A percentile compares a stretch with the other conserved stretches of the same genome.
phyloP scores from a whole-genome alignment of 2,797 vertebrate genomes.

The Hydrophis major region DNA sequence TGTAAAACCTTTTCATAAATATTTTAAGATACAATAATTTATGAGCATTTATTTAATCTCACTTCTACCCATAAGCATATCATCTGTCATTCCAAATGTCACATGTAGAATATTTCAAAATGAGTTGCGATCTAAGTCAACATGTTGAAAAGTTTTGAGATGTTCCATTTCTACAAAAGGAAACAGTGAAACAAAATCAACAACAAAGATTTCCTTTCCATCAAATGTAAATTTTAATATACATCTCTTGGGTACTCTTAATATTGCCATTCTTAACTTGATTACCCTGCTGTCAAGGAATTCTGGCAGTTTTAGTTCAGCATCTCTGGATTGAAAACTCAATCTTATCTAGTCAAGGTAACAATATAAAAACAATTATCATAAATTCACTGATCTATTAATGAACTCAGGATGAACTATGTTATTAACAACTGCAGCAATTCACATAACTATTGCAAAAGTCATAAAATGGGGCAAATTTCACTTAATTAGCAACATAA shows the following conservation, averaged over 20 bases:
- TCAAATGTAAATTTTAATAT: background rate
- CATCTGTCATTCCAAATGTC: slow-evolving; percentile 84
- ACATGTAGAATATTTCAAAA: slow-evolving; percentile 81
- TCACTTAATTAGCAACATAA: too few species aligned
- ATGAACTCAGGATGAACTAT: too few species aligned
- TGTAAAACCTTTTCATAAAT: background rate
- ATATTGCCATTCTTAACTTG: background rate
- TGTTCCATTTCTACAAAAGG: slow-evolving; percentile 76
- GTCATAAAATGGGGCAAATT: too few species aligned
- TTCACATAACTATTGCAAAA: too few species aligned
- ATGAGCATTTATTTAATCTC: slow-evolving; percentile 33
- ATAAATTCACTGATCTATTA: background rate
- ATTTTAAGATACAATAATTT: background rate
- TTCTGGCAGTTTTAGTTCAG: background rate
- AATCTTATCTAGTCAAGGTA: background rate
- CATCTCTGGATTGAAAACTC: background rate
- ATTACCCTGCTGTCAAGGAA: background rate
- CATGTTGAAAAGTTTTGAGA: slow-evolving; percentile 78
- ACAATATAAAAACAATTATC: background rate
- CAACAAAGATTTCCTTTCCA: background rate
- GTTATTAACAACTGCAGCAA: too few species aligned
- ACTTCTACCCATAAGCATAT: slow-evolving; percentile 90
- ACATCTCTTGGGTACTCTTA: background rate
- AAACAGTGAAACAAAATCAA: slow-evolving; percentile 4
- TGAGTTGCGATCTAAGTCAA: slow-evolving; percentile 78